These are phyloP conservation scores for Crotalus tigris DNA, from an alignment of 2,113 vertebrate genomes.

Conservation along the genomic window DNA sequence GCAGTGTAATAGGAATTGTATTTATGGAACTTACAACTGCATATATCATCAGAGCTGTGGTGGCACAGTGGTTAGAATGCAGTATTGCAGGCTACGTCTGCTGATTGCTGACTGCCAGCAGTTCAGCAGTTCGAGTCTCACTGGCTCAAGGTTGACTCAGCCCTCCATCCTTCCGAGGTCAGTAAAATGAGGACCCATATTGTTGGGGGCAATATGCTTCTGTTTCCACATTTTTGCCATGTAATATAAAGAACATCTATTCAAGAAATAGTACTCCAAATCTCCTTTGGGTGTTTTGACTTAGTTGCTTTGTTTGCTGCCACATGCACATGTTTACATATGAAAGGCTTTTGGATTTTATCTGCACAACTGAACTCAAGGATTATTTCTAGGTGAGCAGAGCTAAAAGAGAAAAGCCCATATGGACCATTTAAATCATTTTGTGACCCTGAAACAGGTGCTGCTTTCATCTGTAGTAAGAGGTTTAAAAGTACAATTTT, in stretches of 20 bases:
- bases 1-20: no score
- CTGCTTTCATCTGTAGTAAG: neutral
- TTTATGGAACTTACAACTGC: no score
- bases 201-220: no score
- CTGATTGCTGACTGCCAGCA: no score
- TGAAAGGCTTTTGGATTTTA: neutral
- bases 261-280: neutral
- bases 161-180: no score
- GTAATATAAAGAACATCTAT: neutral
- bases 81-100: no score
- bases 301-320: neutral
- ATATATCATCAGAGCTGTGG: no score
- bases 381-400: neutral
- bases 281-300: neutral
- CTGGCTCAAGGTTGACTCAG: no score
- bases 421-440: neutral
- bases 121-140: no score
- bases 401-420: neutral
- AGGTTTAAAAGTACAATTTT: conserved; percentile 10
- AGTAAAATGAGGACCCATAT: no score
- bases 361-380: neutral
- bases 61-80: no score
- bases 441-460: neutral
- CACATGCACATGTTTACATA: neutral
- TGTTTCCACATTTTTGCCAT: neutral